Evolutionary conservation across 2,888 invertebrate species (phyloP).

Genomic region (Phortica okadai): DNA sequence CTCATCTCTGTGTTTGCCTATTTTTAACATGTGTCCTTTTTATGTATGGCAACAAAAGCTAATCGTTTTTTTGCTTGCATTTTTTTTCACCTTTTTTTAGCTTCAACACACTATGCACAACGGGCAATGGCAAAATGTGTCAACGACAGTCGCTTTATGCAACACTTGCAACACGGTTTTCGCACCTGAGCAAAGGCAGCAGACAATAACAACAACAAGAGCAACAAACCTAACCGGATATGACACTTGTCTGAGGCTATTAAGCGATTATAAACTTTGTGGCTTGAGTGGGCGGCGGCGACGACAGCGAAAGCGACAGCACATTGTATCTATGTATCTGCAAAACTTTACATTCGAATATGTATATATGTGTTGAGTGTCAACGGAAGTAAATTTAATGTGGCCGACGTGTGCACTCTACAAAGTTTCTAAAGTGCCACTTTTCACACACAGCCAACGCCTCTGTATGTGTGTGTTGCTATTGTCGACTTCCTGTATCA

Average conservation of each 20-base stretch:
- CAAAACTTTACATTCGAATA: slow-evolving; percentile 15
- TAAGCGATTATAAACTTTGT: slow-evolving; percentile 30
- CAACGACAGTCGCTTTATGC: slow-evolving; percentile 19
- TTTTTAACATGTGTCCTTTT: slow-evolving; percentile 13
- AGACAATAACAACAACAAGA: slow-evolving; percentile 44
- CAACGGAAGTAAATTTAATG: slow-evolving; percentile 65
- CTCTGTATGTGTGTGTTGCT: not conserved
- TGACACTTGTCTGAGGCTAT: slow-evolving; percentile 23
- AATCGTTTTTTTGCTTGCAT: not conserved
- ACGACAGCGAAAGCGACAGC: slow-evolving; percentile 8
- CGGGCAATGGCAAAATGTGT: slow-evolving; percentile 63
- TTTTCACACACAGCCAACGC: not conserved
- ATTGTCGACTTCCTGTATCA: slow-evolving; percentile 21
- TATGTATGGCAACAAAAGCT: not conserved
- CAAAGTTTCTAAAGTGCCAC: slow-evolving; percentile 11
- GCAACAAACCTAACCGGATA: slow-evolving; percentile 49
- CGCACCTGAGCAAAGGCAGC: slow-evolving; percentile 9
- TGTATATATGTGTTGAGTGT: slow-evolving; percentile 8
- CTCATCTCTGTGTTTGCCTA: not conserved
- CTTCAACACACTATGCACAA: slow-evolving; percentile 61
- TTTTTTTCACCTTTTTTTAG: not conserved
- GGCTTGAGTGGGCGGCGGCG: slow-evolving; percentile 9
- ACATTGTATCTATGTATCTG: not conserved
- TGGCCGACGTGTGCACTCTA: slow-evolving; percentile 38
- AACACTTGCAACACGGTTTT: not conserved